phyloP scores from a whole-genome alignment of 2,113 vertebrate species.

The Gallinago jamesoni region DNA sequence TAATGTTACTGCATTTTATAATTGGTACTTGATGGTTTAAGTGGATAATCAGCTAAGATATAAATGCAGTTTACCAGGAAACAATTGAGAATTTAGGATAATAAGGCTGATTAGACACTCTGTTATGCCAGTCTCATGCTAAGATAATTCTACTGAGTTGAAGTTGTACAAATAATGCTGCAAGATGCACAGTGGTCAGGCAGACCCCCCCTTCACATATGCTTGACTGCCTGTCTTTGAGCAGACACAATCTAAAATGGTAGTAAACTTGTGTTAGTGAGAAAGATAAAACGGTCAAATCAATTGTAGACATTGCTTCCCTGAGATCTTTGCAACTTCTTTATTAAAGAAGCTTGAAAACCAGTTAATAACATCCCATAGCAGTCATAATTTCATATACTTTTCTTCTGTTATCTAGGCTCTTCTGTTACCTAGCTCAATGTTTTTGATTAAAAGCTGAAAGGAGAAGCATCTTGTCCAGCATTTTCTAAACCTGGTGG shows the following conservation, averaged over 20 bases:
- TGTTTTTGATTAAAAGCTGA: not conserved
- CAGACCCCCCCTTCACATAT: not conserved
- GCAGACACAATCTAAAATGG: not conserved
- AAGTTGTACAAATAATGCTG: not conserved
- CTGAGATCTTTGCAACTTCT: not conserved
- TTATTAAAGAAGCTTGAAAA: not conserved
- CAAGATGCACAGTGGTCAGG: not conserved
- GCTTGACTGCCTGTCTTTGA: not conserved
- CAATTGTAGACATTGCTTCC: not conserved
- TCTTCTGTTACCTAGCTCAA: no score
- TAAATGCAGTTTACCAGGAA: conserved; percentile 62
- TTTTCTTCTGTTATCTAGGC: not conserved
- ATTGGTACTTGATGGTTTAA: conserved; percentile 64
- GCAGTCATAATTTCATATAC: not conserved
- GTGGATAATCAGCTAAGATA: conserved; percentile 67
- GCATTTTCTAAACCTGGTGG: not conserved
- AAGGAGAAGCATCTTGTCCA: not conserved
- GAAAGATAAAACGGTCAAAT: not conserved
- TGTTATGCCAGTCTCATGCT: conserved; percentile 4
- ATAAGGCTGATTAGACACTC: conserved; percentile 40
- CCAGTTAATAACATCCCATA: not conserved
- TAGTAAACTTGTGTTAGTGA: not conserved
- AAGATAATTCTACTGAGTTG: conserved; percentile 17
- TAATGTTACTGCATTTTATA: conserved; percentile 60
- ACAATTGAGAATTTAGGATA: conserved; percentile 69